These are phyloP conservation scores for Trichosurus vulpecula DNA, from an alignment of 2,797 vertebrate species.

Conservation along the genomic window DNA sequence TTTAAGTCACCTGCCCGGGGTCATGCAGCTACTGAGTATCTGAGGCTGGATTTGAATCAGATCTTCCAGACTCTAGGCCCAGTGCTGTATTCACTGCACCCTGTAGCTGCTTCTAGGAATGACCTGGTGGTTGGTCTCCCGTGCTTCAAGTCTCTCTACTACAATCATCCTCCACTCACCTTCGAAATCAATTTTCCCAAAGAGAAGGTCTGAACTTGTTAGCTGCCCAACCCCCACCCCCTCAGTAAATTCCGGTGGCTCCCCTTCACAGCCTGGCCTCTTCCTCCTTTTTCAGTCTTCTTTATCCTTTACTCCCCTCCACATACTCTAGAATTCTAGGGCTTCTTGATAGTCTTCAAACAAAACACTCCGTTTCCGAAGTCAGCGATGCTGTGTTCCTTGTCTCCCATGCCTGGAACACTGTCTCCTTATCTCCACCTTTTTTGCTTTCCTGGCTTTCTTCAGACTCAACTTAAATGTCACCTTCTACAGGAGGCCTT, in stretches of 20 bases:
- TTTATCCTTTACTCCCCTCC: neutral
- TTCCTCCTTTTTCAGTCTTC: neutral
- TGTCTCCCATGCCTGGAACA: neutral
- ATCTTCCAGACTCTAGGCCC: neutral
- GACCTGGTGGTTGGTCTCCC: neutral
- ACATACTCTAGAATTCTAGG: neutral
- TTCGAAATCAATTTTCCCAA: neutral
- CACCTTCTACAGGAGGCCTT: neutral
- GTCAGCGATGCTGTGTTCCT: neutral
- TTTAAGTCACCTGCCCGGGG: neutral
- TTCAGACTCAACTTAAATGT: neutral
- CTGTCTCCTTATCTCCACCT: neutral
- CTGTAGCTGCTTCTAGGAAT: neutral
- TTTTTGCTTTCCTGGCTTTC: neutral
- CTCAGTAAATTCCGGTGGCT: neutral
- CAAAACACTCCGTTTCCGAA: neutral
- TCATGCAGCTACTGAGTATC: neutral
- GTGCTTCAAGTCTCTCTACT: neutral
- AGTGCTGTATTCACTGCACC: neutral
- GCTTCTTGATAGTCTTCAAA: neutral
- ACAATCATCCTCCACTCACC: neutral
- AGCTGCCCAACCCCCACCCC: neutral
- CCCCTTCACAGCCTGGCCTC: neutral
- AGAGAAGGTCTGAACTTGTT: neutral
- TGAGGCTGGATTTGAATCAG: neutral